These are phyloP conservation scores for Cephus runcator DNA, from an alignment of 2,888 invertebrate species.

Conservation along the genomic window DNA sequence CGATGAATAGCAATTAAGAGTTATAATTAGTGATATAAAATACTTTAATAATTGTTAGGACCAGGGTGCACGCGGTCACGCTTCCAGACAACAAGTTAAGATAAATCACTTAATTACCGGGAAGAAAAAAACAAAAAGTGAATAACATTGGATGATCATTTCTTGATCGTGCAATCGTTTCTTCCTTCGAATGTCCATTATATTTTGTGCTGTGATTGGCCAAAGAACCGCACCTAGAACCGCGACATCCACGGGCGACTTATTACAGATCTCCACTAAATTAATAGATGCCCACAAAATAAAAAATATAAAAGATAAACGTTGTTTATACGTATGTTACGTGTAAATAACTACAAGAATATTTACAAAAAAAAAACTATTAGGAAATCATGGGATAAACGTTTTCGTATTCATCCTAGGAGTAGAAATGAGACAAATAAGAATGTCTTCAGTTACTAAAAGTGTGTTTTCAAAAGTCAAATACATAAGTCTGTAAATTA, in stretches of 20 bases:
- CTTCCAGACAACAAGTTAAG: slow-evolving; percentile 25
- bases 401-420: neutral
- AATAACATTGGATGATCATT: neutral
- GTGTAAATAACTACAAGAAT: neutral
- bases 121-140: slow-evolving; percentile 9
- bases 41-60: slow-evolving; percentile 39
- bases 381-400: neutral
- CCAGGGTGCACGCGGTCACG: slow-evolving; percentile 38
- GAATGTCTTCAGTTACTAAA: neutral
- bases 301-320: neutral
- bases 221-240: neutral
- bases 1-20: slow-evolving; percentile 20
- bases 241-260: neutral
- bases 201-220: neutral
- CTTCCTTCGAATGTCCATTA: neutral
- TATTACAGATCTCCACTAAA: neutral
- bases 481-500: slow-evolving; percentile 5
- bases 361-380: neutral
- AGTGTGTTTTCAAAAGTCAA: neutral
- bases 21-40: slow-evolving; percentile 33
- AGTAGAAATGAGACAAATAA: neutral
- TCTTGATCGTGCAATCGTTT: too few species aligned
- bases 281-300: neutral
- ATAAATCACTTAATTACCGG: slow-evolving; percentile 23
- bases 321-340: neutral